A percentile compares a stretch with the other conserved stretches of the same genome.
phyloP scores from a whole-genome alignment of 2,113 vertebrate genomes.

The Spea multiplicata region DNA sequence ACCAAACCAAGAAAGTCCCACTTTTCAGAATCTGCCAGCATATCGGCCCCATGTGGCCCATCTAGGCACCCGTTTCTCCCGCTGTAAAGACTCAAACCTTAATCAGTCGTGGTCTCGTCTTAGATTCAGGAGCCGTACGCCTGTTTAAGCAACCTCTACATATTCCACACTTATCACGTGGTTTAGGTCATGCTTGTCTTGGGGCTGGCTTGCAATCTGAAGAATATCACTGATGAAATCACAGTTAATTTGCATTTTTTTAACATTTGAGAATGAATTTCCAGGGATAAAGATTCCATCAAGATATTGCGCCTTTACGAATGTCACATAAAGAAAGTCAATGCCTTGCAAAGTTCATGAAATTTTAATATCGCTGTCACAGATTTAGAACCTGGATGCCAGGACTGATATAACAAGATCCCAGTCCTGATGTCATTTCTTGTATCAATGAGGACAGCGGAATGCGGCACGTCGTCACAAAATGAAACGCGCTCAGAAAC shows the following conservation, averaged over 20 bases:
- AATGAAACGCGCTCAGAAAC: background rate
- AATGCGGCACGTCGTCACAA: background rate
- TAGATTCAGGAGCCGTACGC: too few relatives aligned
- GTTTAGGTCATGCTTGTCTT: too few relatives aligned
- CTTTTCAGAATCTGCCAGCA: too few relatives aligned
- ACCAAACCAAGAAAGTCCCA: too few relatives aligned
- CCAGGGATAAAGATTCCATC: background rate
- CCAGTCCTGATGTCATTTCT: background rate
- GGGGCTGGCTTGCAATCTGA: too few relatives aligned
- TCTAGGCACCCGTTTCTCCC: too few relatives aligned
- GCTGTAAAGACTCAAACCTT: too few relatives aligned
- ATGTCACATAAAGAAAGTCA: background rate
- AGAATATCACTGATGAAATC: background rate
- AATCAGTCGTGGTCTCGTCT: too few relatives aligned
- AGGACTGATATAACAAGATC: background rate
- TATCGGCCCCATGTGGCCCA: too few relatives aligned
- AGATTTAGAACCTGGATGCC: background rate
- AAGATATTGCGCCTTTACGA: background rate
- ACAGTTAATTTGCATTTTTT: background rate
- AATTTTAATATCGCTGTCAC: constrained; percentile 1
- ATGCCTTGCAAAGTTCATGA: background rate
- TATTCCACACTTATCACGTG: too few relatives aligned
- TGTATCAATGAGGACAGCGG: background rate
- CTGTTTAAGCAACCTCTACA: too few relatives aligned
- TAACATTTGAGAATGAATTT: background rate